These are phyloP conservation scores for Hoplodrina ambigua DNA, from an alignment of 2,888 invertebrate genomes.

Conservation along the genomic window DNA sequence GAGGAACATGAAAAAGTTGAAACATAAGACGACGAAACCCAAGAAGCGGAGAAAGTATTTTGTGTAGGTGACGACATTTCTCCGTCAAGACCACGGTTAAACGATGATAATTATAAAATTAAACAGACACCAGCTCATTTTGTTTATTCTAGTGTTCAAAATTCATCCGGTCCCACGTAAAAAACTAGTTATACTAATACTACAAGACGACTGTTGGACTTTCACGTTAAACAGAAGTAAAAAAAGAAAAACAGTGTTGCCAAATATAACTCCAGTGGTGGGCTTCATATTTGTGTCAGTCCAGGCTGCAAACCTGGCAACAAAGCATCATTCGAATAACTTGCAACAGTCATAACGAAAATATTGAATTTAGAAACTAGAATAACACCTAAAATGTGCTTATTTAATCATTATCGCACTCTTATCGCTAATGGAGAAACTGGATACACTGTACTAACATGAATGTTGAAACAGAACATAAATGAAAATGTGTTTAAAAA, in stretches of 20 bases:
- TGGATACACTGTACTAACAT: conserved; percentile 46
- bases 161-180: conserved; percentile 28
- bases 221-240: conserved; percentile 63
- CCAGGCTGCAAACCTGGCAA: conserved; percentile 71
- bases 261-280: conserved; percentile 72
- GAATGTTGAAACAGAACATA: conserved; percentile 52
- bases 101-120: conserved; percentile 69
- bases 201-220: conserved; percentile 52
- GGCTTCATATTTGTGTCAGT: conserved; percentile 65
- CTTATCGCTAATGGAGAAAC: conserved; percentile 48
- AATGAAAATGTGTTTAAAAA: conserved; percentile 66
- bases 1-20: conserved; percentile 78
- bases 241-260: conserved; percentile 66
- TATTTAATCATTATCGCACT: conserved; percentile 32
- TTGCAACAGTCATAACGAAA: conserved; percentile 66
- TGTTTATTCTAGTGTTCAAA: conserved; percentile 40
- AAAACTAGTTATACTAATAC: conserved; percentile 25
- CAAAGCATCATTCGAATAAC: conserved; percentile 61
- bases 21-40: conserved; percentile 73
- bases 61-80: conserved; percentile 71
- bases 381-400: conserved; percentile 25
- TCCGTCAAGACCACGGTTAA: conserved; percentile 64
- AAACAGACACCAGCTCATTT: conserved; percentile 61
- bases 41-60: conserved; percentile 81
- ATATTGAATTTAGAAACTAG: conserved; percentile 61